Percentiles rank a stretch among this genome's conserved stretches.
These are phyloP conservation scores for Heterotis niloticus DNA, from an alignment of 2,113 vertebrate species.

Conservation along the genomic window DNA sequence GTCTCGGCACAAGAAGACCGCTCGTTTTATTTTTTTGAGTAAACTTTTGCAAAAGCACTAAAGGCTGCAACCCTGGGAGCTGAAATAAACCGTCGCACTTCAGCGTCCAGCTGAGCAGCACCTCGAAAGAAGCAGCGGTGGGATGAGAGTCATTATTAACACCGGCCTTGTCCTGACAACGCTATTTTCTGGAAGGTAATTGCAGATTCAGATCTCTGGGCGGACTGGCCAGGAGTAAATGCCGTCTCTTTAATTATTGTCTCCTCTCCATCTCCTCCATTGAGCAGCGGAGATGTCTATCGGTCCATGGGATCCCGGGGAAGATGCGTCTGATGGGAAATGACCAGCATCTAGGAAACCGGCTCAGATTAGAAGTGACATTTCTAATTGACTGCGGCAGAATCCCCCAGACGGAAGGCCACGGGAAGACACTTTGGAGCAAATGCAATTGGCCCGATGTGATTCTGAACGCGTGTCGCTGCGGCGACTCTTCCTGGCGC, in stretches of 20 bases:
- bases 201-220: constrained; percentile 84
- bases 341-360: constrained; percentile 79
- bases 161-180: constrained; percentile 68
- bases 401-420: constrained; percentile 80
- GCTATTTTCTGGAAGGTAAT: constrained; percentile 73
- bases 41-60: constrained; percentile 53
- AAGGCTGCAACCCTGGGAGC: constrained; percentile 60
- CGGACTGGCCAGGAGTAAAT: constrained; percentile 86
- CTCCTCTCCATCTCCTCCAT: constrained; percentile 70
- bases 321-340: constrained; percentile 91
- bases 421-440: constrained; percentile 88
- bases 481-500: constrained; percentile 51
- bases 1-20: neutral
- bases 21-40: constrained; percentile 49
- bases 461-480: constrained; percentile 63
- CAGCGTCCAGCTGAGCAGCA: constrained; percentile 68
- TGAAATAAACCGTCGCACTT: constrained; percentile 72
- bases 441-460: constrained; percentile 93
- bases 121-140: constrained; percentile 54
- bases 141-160: constrained; percentile 71
- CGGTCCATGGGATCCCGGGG: constrained; percentile 74
- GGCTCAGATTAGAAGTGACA: constrained; percentile 89
- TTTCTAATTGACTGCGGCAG: constrained; percentile 91
- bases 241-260: constrained; percentile 85
- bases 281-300: constrained; percentile 71